A percentile compares a stretch with the other conserved stretches of the same genome.
Evolutionary conservation across 2,797 vertebrate species (phyloP).

Genomic region (Strix occidentalis): DNA sequence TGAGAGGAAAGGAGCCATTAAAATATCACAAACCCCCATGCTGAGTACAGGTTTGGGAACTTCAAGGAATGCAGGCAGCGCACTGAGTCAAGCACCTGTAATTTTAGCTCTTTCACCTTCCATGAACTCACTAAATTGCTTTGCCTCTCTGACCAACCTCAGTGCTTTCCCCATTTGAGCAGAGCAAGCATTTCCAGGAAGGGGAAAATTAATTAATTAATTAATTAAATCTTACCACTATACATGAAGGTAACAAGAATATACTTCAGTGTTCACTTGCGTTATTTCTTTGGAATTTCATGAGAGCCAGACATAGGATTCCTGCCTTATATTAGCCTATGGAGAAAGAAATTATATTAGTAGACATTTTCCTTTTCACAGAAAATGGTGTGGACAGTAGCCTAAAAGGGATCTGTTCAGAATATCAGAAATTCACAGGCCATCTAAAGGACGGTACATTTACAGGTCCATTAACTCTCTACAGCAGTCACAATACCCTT

Average conservation of each 20-base stretch:
- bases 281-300: background rate
- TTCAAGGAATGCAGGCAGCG: background rate
- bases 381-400: background rate
- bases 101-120: conserved; percentile 19
- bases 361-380: background rate
- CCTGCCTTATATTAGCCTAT: background rate
- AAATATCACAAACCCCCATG: background rate
- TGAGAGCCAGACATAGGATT: background rate
- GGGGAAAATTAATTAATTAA: background rate
- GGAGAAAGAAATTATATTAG: background rate
- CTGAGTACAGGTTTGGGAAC: background rate
- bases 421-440: background rate
- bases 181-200: background rate
- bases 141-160: background rate
- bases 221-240: background rate
- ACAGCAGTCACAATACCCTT: background rate
- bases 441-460: background rate
- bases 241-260: background rate
- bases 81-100: background rate
- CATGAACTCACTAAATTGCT: conserved; percentile 5
- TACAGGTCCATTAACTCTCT: background rate
- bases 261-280: background rate
- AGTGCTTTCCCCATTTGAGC: background rate
- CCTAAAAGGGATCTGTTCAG: background rate
- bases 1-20: background rate